These are phyloP conservation scores for Glaucidium brasilianum DNA, from an alignment of 2,113 vertebrate genomes.

Conservation along the genomic window DNA sequence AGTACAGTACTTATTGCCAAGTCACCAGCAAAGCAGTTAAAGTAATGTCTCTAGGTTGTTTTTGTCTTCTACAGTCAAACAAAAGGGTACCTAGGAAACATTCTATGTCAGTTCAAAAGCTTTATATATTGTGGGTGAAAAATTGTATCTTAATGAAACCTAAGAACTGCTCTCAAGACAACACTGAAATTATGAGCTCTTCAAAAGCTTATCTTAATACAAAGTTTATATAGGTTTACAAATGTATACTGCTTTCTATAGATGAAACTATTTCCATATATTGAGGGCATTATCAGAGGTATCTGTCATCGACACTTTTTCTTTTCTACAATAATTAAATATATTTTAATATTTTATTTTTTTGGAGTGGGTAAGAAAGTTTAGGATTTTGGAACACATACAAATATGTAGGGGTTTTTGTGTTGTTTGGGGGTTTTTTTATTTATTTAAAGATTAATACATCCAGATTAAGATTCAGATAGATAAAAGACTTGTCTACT, in stretches of 20 bases:
- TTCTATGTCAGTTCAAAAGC: not conserved
- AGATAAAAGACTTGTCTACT: not conserved
- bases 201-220: not conserved
- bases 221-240: not conserved
- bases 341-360: not conserved
- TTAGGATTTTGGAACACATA: not conserved
- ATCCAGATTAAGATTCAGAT: not conserved
- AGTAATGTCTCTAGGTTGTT: not conserved
- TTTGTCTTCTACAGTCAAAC: not conserved
- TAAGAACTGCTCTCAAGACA: not conserved
- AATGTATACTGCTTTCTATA: not conserved
- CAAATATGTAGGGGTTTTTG: not conserved
- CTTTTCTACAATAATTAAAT: not conserved
- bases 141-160: not conserved
- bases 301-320: not conserved
- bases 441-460: not conserved
- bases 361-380: not conserved
- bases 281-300: not conserved
- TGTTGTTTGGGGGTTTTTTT: too few species aligned
- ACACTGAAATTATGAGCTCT: not conserved
- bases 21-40: not conserved
- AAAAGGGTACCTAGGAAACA: not conserved
- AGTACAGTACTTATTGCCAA: not conserved
- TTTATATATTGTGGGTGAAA: not conserved
- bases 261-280: not conserved